Percentiles rank a stretch among this genome's conserved stretches.
These are phyloP conservation scores for Ichneumoninae sp. DNA, from an alignment of 2,888 invertebrate genomes.

Conservation along the genomic window DNA sequence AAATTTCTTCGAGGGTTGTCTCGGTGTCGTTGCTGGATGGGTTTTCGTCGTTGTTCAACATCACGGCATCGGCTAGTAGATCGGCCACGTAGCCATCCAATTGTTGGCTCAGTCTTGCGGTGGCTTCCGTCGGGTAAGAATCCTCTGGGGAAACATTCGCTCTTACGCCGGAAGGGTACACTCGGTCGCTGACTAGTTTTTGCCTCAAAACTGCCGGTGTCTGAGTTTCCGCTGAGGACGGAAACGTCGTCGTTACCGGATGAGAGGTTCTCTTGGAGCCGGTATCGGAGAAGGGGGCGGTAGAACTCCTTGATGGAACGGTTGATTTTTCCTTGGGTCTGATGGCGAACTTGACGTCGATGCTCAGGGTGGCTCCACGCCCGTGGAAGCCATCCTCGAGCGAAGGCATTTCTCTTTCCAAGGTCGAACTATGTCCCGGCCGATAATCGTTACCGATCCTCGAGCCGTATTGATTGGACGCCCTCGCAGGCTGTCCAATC, in stretches of 20 bases:
- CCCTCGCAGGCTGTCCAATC: slow-evolving; percentile 14
- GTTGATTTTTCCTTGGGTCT: slow-evolving; percentile 14
- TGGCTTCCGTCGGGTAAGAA: slow-evolving; percentile 16
- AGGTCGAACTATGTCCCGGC: slow-evolving; percentile 12
- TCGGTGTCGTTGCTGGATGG: neutral
- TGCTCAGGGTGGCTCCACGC: neutral
- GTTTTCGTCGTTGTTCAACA: neutral
- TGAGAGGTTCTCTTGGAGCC: neutral
- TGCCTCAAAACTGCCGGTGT: slow-evolving; percentile 57
- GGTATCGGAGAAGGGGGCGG: neutral
- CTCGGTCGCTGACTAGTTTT: slow-evolving; percentile 60
- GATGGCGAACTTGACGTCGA: slow-evolving; percentile 8
- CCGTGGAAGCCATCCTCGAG: neutral
- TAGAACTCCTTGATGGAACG: neutral
- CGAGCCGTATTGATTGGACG: slow-evolving; percentile 7
- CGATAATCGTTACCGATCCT: slow-evolving; percentile 21
- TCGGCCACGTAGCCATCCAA: slow-evolving; percentile 3
- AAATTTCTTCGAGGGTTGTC: neutral
- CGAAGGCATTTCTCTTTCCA: neutral
- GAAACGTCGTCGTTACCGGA: neutral
- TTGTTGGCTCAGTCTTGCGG: slow-evolving; percentile 5
- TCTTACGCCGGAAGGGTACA: slow-evolving; percentile 41
- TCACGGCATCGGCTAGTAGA: slow-evolving; percentile 23
- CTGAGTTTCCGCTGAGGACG: neutral
- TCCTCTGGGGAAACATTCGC: neutral